Evolutionary conservation across 2,888 invertebrate genomes (phyloP), one percentile per base, ranked within the genome.

Genomic region (Thalpophila matura): DNA sequence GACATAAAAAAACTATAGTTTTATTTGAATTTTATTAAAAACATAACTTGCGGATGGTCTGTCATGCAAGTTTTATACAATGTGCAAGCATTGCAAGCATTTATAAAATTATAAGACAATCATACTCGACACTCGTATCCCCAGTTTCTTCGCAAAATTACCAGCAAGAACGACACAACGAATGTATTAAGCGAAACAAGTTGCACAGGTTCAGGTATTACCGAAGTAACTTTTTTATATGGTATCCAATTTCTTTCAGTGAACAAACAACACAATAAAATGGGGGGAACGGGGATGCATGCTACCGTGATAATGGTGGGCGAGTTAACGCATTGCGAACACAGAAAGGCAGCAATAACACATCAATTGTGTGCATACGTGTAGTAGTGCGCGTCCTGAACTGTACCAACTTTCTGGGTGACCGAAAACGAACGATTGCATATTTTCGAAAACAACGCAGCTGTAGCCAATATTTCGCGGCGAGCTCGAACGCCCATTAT

Each of bases 401-500:
- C 50, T 65, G 65, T 72, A 42, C 58, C 50, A 59, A 37, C 37
- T 61, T 68, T 60, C 62, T 80, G 71, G 58, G 33, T 61, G 67
- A 76, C 72, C 63, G 67, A 75, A 75, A 84, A 77, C 79, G 65
- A 73, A 79, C 81, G 79, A 77, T 76, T 72, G 76, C 72, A 80
- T 77, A 83, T 83, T 83, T 86, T 84, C 68, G 80, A 83, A 86
- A 87, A 85, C 77, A 82, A 74, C 83, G 81, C 92, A 93, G 89
- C 89, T 92, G 92, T 88, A 84, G 79, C 80, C 79, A 83, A 88
- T 84, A 88, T 82, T 86, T 84, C 77, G 85, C 85, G 86, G 86
- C 84, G 79, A 81, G 79, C 83, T 84, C 81, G 80, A 81, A 86
- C 85, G 84, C 78, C 89, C 90, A 93, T 93, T 92, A 93, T 93